Conservation (phyloP, 2,888 invertebrate genomes). For the Aphidius colemani region DNA sequence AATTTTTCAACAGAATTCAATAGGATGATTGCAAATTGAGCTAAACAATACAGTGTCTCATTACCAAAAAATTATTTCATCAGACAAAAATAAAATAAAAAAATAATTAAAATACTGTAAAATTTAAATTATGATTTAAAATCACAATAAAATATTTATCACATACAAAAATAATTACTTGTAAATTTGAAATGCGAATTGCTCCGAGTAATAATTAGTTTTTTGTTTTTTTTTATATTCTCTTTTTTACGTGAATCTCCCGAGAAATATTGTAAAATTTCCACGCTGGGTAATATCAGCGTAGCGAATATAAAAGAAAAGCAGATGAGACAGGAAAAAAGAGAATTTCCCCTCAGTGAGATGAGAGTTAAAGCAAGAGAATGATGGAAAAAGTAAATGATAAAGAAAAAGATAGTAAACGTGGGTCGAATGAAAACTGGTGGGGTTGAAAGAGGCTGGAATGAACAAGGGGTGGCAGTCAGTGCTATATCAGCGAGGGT, state of each 20-base stretch:
- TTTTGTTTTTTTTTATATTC: slow-evolving; percentile 19
- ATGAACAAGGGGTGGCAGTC: slow-evolving; percentile 27
- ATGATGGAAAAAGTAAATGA: slow-evolving; percentile 23
- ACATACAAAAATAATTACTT: slow-evolving; percentile 11
- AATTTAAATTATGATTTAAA: no score
- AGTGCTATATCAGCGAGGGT: slow-evolving; percentile 26
- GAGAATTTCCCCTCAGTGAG: slow-evolving; percentile 28
- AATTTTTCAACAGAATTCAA: neutral
- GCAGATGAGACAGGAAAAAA: slow-evolving; percentile 29
- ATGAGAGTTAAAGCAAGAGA: slow-evolving; percentile 25
- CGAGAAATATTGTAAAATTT: slow-evolving; percentile 49
- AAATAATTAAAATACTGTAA: no score
- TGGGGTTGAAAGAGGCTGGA: slow-evolving; percentile 20
- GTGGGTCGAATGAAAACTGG: slow-evolving; percentile 23
- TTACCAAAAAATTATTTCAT: no score
- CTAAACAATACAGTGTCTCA: no score
- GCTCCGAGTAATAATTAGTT: slow-evolving; percentile 30
- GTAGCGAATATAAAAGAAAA: slow-evolving; percentile 30
- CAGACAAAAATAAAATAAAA: neutral
- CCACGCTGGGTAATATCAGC: slow-evolving; percentile 39
- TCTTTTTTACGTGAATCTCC: slow-evolving; percentile 40
- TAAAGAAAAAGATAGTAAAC: slow-evolving; percentile 28
- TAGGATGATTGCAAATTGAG: neutral
- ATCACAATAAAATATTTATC: slow-evolving; percentile 7
- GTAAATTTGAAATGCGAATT: slow-evolving; percentile 19